phyloP scores from a whole-genome alignment of 2,113 vertebrate genomes.

The Neogale vison region DNA sequence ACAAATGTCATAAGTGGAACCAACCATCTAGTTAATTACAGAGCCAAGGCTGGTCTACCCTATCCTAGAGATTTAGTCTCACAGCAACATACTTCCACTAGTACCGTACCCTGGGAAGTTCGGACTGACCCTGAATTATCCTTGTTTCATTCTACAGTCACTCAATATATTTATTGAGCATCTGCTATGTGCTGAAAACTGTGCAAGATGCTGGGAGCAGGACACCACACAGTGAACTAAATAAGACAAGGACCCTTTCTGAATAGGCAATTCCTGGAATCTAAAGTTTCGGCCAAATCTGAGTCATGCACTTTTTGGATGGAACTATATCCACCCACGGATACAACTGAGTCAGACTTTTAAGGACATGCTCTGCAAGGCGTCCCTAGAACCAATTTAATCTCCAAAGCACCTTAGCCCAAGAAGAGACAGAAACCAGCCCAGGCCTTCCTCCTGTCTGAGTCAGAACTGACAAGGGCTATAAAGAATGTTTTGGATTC shows the following conservation, averaged over 20 bases:
- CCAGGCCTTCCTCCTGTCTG: neutral
- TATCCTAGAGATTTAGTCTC: neutral
- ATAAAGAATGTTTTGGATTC: slow-evolving; percentile 15
- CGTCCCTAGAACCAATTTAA: neutral
- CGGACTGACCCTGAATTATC: neutral
- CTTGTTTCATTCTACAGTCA: neutral
- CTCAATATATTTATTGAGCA: neutral
- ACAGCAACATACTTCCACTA: neutral
- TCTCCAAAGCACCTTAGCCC: neutral
- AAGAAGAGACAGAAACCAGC: neutral
- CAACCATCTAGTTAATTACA: neutral
- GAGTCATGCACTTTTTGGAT: neutral
- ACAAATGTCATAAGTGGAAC: neutral
- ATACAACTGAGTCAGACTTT: neutral
- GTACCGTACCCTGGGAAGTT: neutral
- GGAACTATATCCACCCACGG: neutral
- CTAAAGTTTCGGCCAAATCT: neutral
- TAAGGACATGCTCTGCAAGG: neutral
- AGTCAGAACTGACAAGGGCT: neutral
- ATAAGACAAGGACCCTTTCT: neutral
- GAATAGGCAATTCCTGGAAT: neutral
- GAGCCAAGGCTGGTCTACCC: neutral
- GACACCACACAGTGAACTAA: neutral
- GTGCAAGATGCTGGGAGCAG: neutral
- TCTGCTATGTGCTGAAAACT: neutral